Evolutionary conservation across 2,797 vertebrate species (phyloP).

Genomic region (Molossus molossus): DNA sequence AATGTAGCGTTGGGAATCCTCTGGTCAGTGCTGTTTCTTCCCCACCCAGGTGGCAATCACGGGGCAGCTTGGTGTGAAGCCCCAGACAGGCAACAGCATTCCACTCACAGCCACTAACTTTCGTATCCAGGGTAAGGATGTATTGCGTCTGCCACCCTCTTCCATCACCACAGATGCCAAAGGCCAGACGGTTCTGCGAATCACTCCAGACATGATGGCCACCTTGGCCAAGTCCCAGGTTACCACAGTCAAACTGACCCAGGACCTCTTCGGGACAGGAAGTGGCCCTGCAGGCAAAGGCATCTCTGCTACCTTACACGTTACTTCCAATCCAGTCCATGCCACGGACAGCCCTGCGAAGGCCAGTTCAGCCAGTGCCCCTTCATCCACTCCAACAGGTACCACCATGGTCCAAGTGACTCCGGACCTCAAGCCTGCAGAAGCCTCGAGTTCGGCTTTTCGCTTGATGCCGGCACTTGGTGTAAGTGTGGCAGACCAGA

Average conservation of each 20-base stretch:
- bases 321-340: constrained; percentile 92
- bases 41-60: constrained; percentile 95
- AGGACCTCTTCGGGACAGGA: constrained; percentile 95
- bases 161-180: constrained; percentile 99
- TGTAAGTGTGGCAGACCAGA: constrained; percentile 95
- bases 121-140: constrained; percentile 98
- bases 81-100: constrained; percentile 92
- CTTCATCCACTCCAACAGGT: constrained; percentile 87
- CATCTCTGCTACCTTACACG: constrained; percentile 96
- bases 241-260: constrained; percentile 97
- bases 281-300: constrained; percentile 91
- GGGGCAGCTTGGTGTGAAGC: constrained; percentile 97
- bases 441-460: constrained; percentile 93
- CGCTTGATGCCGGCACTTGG: constrained; percentile 97
- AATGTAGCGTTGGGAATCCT: not conserved
- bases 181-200: constrained; percentile 98
- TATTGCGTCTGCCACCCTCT: constrained; percentile 96
- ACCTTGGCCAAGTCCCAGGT: constrained; percentile 97
- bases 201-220: constrained; percentile 99
- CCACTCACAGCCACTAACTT: constrained; percentile 97
- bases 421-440: constrained; percentile 93
- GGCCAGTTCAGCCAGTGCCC: constrained; percentile 86
- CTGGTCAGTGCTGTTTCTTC: not conserved
- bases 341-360: constrained; percentile 90
- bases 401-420: constrained; percentile 93